Evolutionary conservation across 2,888 invertebrate genomes (phyloP), one percentile per base, ranked within the genome.

Genomic region (Keiferia lycopersicella): DNA sequence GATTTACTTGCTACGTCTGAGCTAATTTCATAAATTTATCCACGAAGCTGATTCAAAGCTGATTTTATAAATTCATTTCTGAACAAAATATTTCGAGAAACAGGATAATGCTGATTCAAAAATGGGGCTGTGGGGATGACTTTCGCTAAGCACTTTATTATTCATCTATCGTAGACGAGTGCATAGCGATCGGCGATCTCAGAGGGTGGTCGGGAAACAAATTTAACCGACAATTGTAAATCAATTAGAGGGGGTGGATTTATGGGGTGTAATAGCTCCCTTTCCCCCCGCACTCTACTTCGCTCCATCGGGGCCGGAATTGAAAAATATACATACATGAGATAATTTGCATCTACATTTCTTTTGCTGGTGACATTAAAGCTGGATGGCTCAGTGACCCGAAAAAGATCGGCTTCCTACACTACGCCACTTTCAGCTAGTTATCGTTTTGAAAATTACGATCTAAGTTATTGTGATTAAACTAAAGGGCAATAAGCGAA

Each of bases 221-320:
- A 91, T 91, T 91, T 90, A 90, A 87, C 88, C 89, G 87, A 90
- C 91, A 91, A 91, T 91, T 91, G 91, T 91, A 91, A 91, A 91
- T 91, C 91, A 91, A 91, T 91, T 91, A 91, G 88, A 87, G 84
- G 79, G 89, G 90, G 90, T 85, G 89, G 89, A 82, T 82, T 83
- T 81, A 82, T 76, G 82, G 87, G 88, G 88, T 85, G 86, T 85
- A 87, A 87, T 56, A 16, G 56, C 56, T 56, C 56, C 83, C 81
- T 86, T 86, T 81, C 76, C 82, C 74, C 78, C 79, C 75, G 75
- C 20, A 50, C 61, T 50, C n/a, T 20, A 61, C 61, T 39, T 22
- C 39, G 2, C 50, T 73, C 66, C 64, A 61, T 71, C 86, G 85
- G 89, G 84, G 83, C 71, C 79, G 89, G 79, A 74, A 70, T 70